Evolutionary conservation across 2,113 vertebrate genomes (phyloP), one percentile per base, ranked within the genome.

Genomic region (Chloroceryle aenea): DNA sequence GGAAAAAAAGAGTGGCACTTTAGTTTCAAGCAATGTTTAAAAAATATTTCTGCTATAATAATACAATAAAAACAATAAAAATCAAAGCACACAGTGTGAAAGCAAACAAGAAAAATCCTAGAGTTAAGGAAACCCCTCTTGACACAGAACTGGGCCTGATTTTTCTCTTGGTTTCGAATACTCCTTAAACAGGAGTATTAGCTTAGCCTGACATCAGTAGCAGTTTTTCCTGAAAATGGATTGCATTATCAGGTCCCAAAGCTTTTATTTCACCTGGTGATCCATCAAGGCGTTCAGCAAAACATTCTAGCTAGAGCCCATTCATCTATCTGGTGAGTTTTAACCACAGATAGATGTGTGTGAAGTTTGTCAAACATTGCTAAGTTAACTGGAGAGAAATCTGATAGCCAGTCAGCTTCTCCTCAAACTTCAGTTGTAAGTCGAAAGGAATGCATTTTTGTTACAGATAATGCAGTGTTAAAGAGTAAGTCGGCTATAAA

Each of bases 371-470:
- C 85, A 91, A 47, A 53, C 13, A 10, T 30, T 29, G 64, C 64
- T 63, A 36, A 67, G 21, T 86, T 82, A 78, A 64, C 73, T 47
- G 23, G 40, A 81, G 84, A 67, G 43, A 86, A 74, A 76, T 76
- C 64, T 88, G 71, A 53, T 40, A 38, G 58, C 52, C 76, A 47
- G 64, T 80, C 88, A 71, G 43, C 66, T 93, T 89, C 75, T 91
- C 80, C 93, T 94, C 93, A 72, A 66, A 66, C 59, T 66, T 32
- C 67, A 58, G 52, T 95, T 56, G 43, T 87, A 56, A 81, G 88
- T 66, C 92, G 62, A 89, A 77, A 63, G 79, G 36, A 86, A 91
- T 87, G 76, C 92, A 91, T 71, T 96, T 97, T 93, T 76, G 50
- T 87, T 87, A 62, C 80, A 85, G 78, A 78, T 83, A 84, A 84